phyloP scores from a whole-genome alignment of 2,113 vertebrate genomes.

The Epinephelus lanceolatus region DNA sequence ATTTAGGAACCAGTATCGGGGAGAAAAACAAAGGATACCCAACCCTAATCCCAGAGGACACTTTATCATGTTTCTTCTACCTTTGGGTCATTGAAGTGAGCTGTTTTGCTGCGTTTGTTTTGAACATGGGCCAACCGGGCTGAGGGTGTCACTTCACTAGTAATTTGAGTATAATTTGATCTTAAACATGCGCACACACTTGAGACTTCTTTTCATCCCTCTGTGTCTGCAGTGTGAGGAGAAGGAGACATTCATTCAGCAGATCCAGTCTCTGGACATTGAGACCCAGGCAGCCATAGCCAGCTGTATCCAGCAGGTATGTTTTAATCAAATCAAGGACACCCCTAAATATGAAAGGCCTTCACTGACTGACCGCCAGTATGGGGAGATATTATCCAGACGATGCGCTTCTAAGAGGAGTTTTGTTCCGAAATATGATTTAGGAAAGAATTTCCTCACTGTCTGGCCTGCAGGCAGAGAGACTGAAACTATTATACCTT shows the following conservation, averaged over 20 bases:
- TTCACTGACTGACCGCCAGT: constrained; percentile 8
- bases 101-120: too few relatives aligned
- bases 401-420: constrained; percentile 25
- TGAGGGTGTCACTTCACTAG: too few relatives aligned
- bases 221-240: constrained; percentile 86
- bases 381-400: constrained; percentile 15
- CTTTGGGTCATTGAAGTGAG: too few relatives aligned
- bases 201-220: constrained; percentile 17
- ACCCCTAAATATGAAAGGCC: not conserved
- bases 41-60: too few relatives aligned
- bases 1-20: too few relatives aligned
- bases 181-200: not conserved
- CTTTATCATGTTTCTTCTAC: too few relatives aligned
- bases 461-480: constrained; percentile 46
- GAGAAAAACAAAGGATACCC: too few relatives aligned
- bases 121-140: too few relatives aligned
- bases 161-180: too few relatives aligned
- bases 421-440: constrained; percentile 50
- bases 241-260: constrained; percentile 90
- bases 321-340: constrained; percentile 41
- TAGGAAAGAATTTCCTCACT: constrained; percentile 35
- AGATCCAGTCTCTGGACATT: constrained; percentile 89
- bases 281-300: constrained; percentile 89
- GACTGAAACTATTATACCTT: constrained; percentile 48
- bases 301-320: constrained; percentile 90